phyloP scores from a whole-genome alignment of 2,888 invertebrate species.

The Octonoba sinensis region DNA sequence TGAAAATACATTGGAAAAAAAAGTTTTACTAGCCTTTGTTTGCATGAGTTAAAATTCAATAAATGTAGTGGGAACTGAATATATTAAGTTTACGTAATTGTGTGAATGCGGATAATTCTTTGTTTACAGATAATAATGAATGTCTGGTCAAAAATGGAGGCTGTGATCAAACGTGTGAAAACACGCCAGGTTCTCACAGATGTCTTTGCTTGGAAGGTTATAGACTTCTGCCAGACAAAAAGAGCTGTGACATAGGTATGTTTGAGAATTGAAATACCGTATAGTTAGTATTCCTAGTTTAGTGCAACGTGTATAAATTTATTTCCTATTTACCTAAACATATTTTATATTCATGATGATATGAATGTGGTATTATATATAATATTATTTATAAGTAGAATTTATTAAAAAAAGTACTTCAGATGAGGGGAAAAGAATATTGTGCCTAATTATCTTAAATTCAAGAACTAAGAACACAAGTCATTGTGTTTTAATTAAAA shows the following conservation, averaged over 20 bases:
- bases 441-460: no score
- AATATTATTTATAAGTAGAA: no score
- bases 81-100: neutral
- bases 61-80: neutral
- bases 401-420: no score
- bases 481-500: no score
- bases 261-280: no score
- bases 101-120: neutral
- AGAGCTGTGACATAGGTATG: constrained; percentile 58
- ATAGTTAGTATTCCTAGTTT: no score
- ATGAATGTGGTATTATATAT: no score
- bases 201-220: constrained; percentile 73
- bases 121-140: constrained; percentile 68
- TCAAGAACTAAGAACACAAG: no score
- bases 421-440: no score
- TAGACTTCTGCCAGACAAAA: constrained; percentile 68
- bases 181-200: constrained; percentile 70
- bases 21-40: neutral
- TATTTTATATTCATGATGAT: no score
- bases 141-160: constrained; percentile 70
- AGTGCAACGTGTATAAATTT: no score
- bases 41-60: neutral
- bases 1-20: neutral
- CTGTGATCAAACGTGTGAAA: constrained; percentile 71
- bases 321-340: no score